These are phyloP conservation scores for Falco peregrinus DNA, from an alignment of 2,797 vertebrate species.

Conservation along the genomic window DNA sequence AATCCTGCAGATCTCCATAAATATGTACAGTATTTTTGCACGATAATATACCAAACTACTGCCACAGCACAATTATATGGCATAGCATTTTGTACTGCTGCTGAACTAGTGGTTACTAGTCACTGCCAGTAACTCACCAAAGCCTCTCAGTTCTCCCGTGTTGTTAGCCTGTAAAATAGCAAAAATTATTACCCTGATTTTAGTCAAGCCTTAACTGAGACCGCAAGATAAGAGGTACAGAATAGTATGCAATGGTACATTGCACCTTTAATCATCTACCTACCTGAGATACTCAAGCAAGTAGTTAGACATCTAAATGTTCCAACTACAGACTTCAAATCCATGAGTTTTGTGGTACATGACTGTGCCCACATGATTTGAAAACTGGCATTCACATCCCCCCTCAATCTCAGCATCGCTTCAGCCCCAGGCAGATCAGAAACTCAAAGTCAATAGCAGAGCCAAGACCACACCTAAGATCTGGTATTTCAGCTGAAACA, in stretches of 20 bases:
- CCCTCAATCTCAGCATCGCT: neutral
- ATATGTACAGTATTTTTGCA: neutral
- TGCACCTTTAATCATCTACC: constrained; percentile 69
- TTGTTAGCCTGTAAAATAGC: neutral
- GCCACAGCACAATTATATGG: neutral
- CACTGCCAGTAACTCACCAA: neutral
- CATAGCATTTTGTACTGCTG: neutral
- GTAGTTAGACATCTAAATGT: constrained; percentile 58
- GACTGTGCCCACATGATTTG: neutral
- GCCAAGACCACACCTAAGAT: neutral
- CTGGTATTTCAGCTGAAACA: neutral
- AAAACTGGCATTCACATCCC: neutral
- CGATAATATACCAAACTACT: neutral
- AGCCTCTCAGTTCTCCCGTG: neutral
- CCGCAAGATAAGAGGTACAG: constrained; percentile 42
- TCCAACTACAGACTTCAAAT: constrained; percentile 26
- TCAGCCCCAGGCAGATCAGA: neutral
- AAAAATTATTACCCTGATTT: constrained; percentile 43
- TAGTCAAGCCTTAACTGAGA: constrained; percentile 20
- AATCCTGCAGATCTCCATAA: neutral
- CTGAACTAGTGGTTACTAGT: neutral
- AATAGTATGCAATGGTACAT: constrained; percentile 62
- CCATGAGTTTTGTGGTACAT: constrained; percentile 46
- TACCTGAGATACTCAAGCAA: constrained; percentile 39
- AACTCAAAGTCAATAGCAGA: neutral